Conservation (phyloP, 2,113 vertebrate species). For the Desmodus rotundus region DNA sequence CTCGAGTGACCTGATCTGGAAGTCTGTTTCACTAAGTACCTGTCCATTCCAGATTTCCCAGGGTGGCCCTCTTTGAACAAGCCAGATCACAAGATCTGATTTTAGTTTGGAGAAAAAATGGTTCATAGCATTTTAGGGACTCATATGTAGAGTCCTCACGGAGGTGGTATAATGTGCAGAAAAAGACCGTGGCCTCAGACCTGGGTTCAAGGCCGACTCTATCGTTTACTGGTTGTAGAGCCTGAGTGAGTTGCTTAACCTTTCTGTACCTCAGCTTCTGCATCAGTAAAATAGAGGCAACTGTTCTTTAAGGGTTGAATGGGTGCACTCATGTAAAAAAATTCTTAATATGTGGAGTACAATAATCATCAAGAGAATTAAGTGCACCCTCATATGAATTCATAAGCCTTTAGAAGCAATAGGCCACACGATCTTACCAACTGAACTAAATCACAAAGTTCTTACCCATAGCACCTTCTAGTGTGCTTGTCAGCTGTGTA, state of each 20-base stretch:
- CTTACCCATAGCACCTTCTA: background rate
- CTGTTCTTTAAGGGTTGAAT: slow-evolving; percentile 8
- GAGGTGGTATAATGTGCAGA: background rate
- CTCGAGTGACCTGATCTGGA: background rate
- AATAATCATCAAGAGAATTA: slow-evolving; percentile 25
- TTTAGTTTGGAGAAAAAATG: background rate
- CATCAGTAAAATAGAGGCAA: background rate
- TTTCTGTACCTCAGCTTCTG: background rate
- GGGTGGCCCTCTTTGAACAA: background rate
- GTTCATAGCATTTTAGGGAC: background rate
- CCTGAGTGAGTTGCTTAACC: background rate
- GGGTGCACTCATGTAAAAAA: background rate
- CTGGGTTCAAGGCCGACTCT: background rate
- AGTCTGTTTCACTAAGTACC: background rate
- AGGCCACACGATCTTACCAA: background rate
- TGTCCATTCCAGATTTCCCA: background rate
- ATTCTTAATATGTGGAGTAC: background rate
- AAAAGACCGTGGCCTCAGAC: background rate
- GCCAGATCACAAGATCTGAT: background rate
- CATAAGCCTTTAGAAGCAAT: background rate
- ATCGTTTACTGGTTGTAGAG: background rate
- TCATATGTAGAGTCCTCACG: background rate
- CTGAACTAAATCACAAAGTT: background rate
- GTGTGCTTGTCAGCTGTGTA: background rate
- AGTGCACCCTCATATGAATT: background rate